A percentile compares a stretch with the other conserved stretches of the same genome.
Conservation (phyloP, 2,797 vertebrate genomes). For the Tolypeutes matacus region DNA sequence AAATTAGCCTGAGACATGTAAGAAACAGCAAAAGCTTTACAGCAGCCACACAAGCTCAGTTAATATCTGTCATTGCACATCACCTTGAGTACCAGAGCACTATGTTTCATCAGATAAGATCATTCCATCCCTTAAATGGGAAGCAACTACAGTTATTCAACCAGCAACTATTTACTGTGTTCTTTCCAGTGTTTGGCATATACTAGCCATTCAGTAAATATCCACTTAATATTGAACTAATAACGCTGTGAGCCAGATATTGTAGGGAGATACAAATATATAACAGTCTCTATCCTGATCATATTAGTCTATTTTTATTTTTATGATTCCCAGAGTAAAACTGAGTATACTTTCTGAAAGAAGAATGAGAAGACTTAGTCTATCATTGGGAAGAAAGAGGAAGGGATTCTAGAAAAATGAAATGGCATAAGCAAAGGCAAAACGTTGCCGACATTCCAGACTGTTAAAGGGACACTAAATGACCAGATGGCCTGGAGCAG, state of each 20-base stretch:
- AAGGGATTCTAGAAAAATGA: neutral
- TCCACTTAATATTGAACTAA: slow-evolving; percentile 66
- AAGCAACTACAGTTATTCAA: slow-evolving; percentile 16
- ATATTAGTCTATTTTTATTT: slow-evolving; percentile 9
- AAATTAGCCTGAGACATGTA: slow-evolving; percentile 20
- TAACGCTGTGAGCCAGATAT: neutral
- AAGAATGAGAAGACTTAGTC: neutral
- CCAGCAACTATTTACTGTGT: slow-evolving; percentile 24
- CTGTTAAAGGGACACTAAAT: neutral
- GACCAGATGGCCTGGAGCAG: neutral
- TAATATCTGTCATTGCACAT: neutral
- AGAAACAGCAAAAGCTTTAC: slow-evolving; percentile 49
- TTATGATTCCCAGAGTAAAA: slow-evolving; percentile 1
- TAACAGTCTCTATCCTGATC: neutral
- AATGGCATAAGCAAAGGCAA: neutral
- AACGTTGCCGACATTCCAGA: neutral
- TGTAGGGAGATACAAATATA: neutral
- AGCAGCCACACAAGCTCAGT: neutral
- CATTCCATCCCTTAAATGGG: neutral
- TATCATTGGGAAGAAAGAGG: neutral
- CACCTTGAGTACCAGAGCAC: neutral
- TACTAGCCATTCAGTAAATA: slow-evolving; percentile 58
- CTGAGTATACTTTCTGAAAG: neutral
- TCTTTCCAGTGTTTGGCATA: neutral
- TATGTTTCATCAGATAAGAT: neutral